Conservation (phyloP, 2,797 vertebrate genomes). For the Notamacropus eugenii region DNA sequence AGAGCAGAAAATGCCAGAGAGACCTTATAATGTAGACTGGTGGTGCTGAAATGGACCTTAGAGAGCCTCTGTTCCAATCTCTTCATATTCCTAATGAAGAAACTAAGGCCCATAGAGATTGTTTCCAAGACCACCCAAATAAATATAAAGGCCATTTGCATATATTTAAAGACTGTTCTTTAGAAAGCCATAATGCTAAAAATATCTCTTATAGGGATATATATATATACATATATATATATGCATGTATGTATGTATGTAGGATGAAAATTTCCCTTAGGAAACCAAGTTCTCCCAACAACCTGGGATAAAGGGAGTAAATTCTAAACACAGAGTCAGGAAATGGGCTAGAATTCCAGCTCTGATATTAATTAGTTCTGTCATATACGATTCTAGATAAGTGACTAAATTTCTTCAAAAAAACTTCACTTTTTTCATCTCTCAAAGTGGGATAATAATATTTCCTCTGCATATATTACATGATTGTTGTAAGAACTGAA, state of each 20-base stretch:
- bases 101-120: conserved; percentile 22
- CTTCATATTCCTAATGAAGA: conserved; percentile 56
- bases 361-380: background rate
- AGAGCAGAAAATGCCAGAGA: background rate
- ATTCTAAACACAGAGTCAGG: background rate
- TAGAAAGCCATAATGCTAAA: background rate
- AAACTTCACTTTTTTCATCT: background rate
- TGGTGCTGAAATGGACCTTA: conserved; percentile 34
- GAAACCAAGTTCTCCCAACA: background rate
- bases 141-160: background rate
- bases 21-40: background rate
- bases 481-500: background rate
- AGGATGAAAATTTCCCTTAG: background rate
- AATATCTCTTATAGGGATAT: background rate
- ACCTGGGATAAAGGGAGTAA: background rate
- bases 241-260: too few species aligned
- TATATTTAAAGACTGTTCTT: background rate
- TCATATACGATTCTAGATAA: background rate
- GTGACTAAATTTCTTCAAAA: background rate
- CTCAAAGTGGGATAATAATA: background rate
- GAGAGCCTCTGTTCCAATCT: conserved; percentile 31
- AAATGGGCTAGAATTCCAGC: background rate
- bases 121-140: background rate
- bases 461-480: background rate
- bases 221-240: too few species aligned